Conservation (phyloP, 2,888 invertebrate species). For the Lycaena phlaeas region DNA sequence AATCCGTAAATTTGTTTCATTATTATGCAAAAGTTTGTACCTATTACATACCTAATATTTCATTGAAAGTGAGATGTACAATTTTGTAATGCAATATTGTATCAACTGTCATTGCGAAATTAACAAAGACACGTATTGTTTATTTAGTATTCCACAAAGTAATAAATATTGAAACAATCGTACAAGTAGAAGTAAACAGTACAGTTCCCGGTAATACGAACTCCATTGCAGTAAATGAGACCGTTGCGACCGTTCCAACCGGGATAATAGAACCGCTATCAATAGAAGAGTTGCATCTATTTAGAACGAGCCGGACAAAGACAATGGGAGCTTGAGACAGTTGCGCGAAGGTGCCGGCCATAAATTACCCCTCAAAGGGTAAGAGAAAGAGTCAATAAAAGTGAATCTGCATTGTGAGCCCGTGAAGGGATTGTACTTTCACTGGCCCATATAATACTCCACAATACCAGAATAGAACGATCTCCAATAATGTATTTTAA, state of each 20-base stretch:
- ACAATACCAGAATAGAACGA: neutral
- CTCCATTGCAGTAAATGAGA: neutral
- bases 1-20: too few species aligned
- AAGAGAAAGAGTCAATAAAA: conserved; percentile 64
- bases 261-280: conserved; percentile 52
- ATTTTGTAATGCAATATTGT: neutral
- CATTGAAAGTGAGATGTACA: neutral
- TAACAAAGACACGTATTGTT: neutral
- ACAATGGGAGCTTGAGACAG: conserved; percentile 33
- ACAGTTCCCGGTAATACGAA: neutral
- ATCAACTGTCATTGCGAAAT: neutral
- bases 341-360: conserved; percentile 41
- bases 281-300: conserved; percentile 65
- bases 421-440: conserved; percentile 49
- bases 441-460: conserved; percentile 28
- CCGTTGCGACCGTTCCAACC: conserved; percentile 16
- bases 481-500: neutral
- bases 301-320: conserved; percentile 31
- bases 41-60: too few species aligned
- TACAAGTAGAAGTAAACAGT: neutral
- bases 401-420: conserved; percentile 34
- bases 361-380: conserved; percentile 56
- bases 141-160: neutral
- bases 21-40: too few species aligned
- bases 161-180: neutral